Percentiles rank a stretch among this genome's conserved stretches.
Conservation (phyloP, 2,888 invertebrate species). For the Noctua comes region DNA sequence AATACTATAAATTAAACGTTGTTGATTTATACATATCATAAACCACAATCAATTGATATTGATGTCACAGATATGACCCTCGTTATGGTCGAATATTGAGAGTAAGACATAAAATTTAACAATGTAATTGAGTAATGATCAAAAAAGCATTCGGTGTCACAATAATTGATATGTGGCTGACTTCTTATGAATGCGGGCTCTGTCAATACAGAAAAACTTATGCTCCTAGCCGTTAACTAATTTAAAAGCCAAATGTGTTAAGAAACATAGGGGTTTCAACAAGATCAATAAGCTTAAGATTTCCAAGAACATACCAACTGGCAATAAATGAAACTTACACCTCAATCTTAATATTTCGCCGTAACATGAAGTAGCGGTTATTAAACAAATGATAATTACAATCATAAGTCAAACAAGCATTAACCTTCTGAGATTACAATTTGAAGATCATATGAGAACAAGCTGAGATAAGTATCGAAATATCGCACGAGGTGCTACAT, state of each 20-base stretch:
- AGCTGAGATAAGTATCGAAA: slow-evolving; percentile 74
- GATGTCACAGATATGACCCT: slow-evolving; percentile 62
- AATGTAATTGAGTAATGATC: slow-evolving; percentile 83
- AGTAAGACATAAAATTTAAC: slow-evolving; percentile 85
- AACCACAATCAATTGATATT: slow-evolving; percentile 45
- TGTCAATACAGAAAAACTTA: slow-evolving; percentile 67
- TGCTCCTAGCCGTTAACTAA: slow-evolving; percentile 73
- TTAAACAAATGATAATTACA: slow-evolving; percentile 45
- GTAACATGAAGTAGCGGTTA: slow-evolving; percentile 28
- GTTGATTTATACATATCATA: slow-evolving; percentile 38
- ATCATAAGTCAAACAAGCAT: slow-evolving; percentile 51
- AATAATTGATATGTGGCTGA: slow-evolving; percentile 87
- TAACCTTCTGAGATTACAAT: slow-evolving; percentile 62
- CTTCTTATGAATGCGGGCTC: slow-evolving; percentile 85
- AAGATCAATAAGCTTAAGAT: slow-evolving; percentile 59
- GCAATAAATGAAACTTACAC: slow-evolving; percentile 25
- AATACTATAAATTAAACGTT: slow-evolving; percentile 21
- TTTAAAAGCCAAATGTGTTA: slow-evolving; percentile 79
- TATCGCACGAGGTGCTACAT: slow-evolving; percentile 80
- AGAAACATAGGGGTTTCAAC: slow-evolving; percentile 81
- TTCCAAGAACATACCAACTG: slow-evolving; percentile 4
- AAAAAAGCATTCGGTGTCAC: slow-evolving; percentile 83
- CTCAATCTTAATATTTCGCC: slow-evolving; percentile 30
- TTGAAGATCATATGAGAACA: slow-evolving; percentile 65
- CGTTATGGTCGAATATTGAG: slow-evolving; percentile 67